phyloP scores from a whole-genome alignment of 2,113 vertebrate genomes.

The Cathartes aura region DNA sequence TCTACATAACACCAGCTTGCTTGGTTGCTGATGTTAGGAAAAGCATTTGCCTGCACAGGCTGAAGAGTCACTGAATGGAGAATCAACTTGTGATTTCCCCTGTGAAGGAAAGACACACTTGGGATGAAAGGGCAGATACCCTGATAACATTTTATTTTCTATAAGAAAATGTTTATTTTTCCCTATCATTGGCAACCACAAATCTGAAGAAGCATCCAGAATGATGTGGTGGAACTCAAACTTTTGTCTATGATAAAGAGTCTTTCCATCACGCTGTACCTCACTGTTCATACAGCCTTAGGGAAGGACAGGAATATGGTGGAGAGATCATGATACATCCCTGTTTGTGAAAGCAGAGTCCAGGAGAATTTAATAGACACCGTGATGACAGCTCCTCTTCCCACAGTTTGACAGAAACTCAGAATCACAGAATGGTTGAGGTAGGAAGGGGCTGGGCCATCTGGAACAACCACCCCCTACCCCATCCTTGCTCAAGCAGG shows the following conservation, averaged over 20 bases:
- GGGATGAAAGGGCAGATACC: background rate
- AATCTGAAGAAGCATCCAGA: background rate
- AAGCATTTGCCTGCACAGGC: background rate
- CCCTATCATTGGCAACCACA: background rate
- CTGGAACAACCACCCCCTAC: background rate
- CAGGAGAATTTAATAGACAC: background rate
- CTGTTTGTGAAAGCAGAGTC: background rate
- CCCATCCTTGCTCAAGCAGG: background rate
- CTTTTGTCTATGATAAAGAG: background rate
- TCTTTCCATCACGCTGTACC: background rate
- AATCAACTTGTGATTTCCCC: background rate
- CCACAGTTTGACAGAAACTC: background rate
- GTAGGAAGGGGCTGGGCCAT: background rate
- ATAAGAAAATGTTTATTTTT: background rate
- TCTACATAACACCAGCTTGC: fast-evolving
- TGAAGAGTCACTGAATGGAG: background rate
- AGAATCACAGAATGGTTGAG: background rate
- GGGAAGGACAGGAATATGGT: background rate
- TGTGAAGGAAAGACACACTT: background rate
- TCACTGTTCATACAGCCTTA: background rate
- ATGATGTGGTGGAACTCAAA: background rate
- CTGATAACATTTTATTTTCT: background rate
- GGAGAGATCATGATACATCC: background rate
- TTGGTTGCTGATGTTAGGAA: background rate
- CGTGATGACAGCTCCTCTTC: background rate